Evolutionary conservation across 2,797 vertebrate species (phyloP).

Genomic region (Catharus ustulatus): DNA sequence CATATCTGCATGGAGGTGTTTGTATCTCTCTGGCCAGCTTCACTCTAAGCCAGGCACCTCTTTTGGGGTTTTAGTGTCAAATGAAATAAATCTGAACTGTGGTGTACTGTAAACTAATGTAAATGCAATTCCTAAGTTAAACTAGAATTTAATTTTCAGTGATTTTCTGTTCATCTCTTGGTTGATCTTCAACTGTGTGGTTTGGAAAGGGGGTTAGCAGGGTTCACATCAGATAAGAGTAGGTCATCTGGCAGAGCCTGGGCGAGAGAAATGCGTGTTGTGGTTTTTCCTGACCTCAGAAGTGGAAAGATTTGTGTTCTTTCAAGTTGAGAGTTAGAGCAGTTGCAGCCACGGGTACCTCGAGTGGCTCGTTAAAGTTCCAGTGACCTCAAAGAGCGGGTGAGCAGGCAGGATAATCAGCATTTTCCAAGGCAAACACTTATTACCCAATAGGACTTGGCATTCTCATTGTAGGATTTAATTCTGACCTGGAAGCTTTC

Average conservation of each 20-base stretch:
- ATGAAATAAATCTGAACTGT: neutral
- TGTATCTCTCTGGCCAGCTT: neutral
- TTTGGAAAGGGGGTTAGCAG: neutral
- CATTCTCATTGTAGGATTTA: neutral
- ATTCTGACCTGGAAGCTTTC: neutral
- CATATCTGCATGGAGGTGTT: neutral
- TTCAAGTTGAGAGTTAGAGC: neutral
- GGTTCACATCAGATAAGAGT: neutral
- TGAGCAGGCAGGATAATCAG: neutral
- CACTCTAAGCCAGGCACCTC: neutral
- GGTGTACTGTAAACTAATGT: neutral
- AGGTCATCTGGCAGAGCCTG: neutral
- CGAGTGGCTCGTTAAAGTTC: neutral
- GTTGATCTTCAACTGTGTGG: neutral
- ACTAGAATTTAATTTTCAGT: neutral
- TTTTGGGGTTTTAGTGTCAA: neutral
- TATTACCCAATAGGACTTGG: neutral
- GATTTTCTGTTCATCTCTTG: neutral
- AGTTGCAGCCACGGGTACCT: neutral
- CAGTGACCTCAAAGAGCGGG: neutral
- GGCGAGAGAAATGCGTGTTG: neutral
- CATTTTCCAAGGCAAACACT: neutral
- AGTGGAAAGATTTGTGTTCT: slow-evolving; percentile 5
- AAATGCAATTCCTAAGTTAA: neutral
- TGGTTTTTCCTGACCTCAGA: slow-evolving; percentile 42